Conservation (phyloP, 1,140 invertebrate genomes). For the Pseudomyrmex pallidus region DNA sequence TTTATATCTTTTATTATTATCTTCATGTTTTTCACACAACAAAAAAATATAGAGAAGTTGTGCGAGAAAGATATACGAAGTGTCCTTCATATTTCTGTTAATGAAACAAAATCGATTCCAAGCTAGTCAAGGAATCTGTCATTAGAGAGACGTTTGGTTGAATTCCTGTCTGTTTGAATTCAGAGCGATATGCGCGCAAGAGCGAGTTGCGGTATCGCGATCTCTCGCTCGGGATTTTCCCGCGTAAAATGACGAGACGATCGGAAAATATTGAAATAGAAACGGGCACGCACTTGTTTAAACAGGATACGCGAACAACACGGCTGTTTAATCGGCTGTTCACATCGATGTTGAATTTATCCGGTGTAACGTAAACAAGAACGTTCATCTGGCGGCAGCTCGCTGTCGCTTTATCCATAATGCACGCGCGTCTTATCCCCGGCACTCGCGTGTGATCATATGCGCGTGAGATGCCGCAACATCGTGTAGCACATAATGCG, state of each 20-base stretch:
- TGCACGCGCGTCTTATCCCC: conserved; percentile 25
- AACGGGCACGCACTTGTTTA: conserved; percentile 27
- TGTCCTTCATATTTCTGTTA: too few species aligned
- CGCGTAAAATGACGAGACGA: not conserved
- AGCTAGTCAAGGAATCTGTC: too few species aligned
- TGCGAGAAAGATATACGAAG: too few species aligned
- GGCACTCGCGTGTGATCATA: not conserved
- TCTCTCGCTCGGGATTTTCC: not conserved
- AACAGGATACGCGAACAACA: conserved; percentile 10
- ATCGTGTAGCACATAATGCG: not conserved
- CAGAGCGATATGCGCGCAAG: not conserved
- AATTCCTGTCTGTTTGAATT: too few species aligned
- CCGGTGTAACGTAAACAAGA: conserved; percentile 34
- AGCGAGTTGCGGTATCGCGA: not conserved
- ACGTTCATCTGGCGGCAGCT: conserved; percentile 9
- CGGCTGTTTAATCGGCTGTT: conserved; percentile 3
- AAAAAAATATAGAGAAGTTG: too few species aligned
- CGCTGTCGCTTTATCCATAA: conserved; percentile 38
- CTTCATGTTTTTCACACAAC: too few species aligned
- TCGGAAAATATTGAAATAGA: conserved; percentile 16
- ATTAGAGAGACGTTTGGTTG: too few species aligned
- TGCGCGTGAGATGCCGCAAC: not conserved
- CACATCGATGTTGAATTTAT: conserved; percentile 48
- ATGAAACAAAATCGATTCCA: too few species aligned
- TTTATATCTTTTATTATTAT: too few species aligned